phyloP scores from a whole-genome alignment of 2,888 invertebrate species.

The Anoncus sp. region DNA sequence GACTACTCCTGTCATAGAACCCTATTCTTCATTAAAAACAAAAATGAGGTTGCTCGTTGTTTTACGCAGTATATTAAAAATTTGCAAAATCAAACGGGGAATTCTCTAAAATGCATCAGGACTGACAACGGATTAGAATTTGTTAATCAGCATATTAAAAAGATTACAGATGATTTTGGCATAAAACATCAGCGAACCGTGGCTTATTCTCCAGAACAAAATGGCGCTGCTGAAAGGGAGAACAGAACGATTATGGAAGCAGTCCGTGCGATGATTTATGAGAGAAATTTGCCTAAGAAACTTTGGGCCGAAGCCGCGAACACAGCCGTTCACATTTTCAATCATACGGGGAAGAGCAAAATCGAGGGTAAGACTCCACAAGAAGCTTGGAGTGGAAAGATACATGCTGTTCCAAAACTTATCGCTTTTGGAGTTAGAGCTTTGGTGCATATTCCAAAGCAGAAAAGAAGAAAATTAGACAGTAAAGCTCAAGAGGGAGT shows the following conservation, averaged over 20 bases:
- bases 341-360: slow-evolving; percentile 37
- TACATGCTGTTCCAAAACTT: slow-evolving; percentile 47
- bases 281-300: slow-evolving; percentile 14
- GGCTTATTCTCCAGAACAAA: slow-evolving; percentile 56
- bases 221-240: slow-evolving; percentile 48
- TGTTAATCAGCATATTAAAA: slow-evolving; percentile 1
- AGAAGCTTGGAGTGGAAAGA: slow-evolving; percentile 49
- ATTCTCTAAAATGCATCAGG: neutral
- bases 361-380: slow-evolving; percentile 48
- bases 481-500: slow-evolving; percentile 35
- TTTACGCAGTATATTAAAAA: slow-evolving; percentile 17
- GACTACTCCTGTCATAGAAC: slow-evolving; percentile 28
- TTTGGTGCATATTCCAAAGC: slow-evolving; percentile 46
- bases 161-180: neutral
- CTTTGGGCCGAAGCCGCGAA: slow-evolving; percentile 62
- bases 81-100: neutral
- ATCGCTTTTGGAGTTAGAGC: slow-evolving; percentile 50
- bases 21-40: slow-evolving; percentile 26
- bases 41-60: slow-evolving; percentile 22
- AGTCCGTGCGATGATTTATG: slow-evolving; percentile 32
- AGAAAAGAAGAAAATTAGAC: slow-evolving; percentile 48
- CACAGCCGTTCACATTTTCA: slow-evolving; percentile 38
- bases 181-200: slow-evolving; percentile 36
- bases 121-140: slow-evolving; percentile 42
- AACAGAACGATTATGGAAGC: neutral